Evolutionary conservation across 2,797 vertebrate genomes (phyloP), one percentile per base, ranked within the genome.

Genomic region (Potorous gilbertii): DNA sequence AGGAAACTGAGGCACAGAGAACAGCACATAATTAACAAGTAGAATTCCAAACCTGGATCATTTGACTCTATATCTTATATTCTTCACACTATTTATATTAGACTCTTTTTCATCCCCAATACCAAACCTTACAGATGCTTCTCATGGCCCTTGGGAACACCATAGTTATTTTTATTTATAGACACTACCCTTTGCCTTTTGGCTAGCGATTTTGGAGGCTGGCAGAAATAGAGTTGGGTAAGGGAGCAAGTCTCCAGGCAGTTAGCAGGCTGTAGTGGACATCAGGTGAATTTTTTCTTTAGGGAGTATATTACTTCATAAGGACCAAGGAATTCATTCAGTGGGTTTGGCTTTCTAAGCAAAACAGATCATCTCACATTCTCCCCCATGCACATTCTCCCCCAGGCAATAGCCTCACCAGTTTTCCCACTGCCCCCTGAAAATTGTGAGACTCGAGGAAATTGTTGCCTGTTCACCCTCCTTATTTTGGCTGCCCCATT

Each of bases 141-240:
- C 56, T 92, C 40, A 3, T 52, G 55, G 14, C 24, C 14, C 46
- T 54, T 21, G 8, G 40, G 66, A 91, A 56, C 90, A 66, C 24
- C 40, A 54, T 46, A 55, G 92, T 27, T 93, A 16, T 91, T 92
- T 96, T 93, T 92, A 94, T 54, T 92, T 62, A 56, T 6, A 89
- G 93, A 74, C 81, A 29, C 57, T n/a, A 1, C 34, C 40, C 74
- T 81, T 12, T 24, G 74, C 24, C 74, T 87, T 87, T 27, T 24
- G 31, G 34, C 56, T n/a, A 46, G 54, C 55, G 59, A 81, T 40
- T 96, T 92, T 12, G 50, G 34, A 56, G 13, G 97, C 81, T 89
- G 29, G 56, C 50, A 56, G 95, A 56, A 92, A 89, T 54, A 31
- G 95, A 14, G 16, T 92, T 98, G 96, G 81, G 93, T 89, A 95